Conservation (phyloP, 1,140 invertebrate genomes). For the Heliconius melpomene region DNA sequence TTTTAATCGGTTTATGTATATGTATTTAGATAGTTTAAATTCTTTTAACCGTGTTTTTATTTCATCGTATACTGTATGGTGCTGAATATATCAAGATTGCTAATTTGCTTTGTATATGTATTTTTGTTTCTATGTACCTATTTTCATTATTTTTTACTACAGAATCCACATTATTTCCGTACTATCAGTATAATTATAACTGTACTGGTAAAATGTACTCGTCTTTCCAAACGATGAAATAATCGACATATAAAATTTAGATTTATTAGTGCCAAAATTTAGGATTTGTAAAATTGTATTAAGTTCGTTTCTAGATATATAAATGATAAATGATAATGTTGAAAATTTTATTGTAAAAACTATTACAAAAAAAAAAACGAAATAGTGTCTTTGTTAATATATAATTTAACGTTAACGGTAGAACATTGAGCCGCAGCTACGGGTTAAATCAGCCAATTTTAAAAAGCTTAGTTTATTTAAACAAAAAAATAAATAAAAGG, state of each 20-base stretch:
- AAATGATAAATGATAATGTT: conserved; percentile 66
- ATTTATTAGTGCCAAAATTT: conserved; percentile 78
- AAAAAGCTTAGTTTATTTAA: conserved; percentile 69
- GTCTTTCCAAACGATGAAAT: conserved; percentile 35
- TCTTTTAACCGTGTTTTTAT: conserved; percentile 6
- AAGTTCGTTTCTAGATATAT: conserved; percentile 74
- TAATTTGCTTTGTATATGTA: conserved; percentile 42
- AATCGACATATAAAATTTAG: conserved; percentile 69
- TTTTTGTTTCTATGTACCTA: conserved; percentile 21
- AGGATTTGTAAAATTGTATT: conserved; percentile 70
- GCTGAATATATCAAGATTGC: conserved; percentile 58
- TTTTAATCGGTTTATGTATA: not conserved
- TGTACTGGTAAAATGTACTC: conserved; percentile 28
- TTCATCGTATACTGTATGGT: conserved; percentile 54
- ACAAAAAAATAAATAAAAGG: conserved; percentile 61
- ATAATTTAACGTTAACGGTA: conserved; percentile 64
- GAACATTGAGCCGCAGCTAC: conserved; percentile 52
- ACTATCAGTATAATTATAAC: conserved; percentile 25
- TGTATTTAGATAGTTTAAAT: not conserved
- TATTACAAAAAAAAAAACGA: conserved; percentile 67
- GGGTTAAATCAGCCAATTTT: conserved; percentile 71
- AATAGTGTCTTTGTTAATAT: conserved; percentile 73
- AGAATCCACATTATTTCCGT: conserved; percentile 18
- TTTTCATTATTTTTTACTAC: conserved; percentile 22
- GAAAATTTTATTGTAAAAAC: conserved; percentile 74